phyloP scores from a whole-genome alignment of 2,113 vertebrate genomes.

The Tupaia chinensis region DNA sequence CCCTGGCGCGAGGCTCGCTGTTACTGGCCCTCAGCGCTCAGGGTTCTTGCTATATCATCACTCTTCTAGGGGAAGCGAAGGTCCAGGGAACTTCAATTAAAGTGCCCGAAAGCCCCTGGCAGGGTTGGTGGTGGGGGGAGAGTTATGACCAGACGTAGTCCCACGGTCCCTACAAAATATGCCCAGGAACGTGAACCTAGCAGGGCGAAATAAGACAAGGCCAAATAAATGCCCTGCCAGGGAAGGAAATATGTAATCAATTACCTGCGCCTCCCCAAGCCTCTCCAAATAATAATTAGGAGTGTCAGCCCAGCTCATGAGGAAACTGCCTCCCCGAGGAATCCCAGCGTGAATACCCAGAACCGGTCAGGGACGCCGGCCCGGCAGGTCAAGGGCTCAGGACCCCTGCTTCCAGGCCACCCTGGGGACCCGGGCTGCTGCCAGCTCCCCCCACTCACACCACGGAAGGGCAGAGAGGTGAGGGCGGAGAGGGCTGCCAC shows the following conservation, averaged over 20 bases:
- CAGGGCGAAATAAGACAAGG: not conserved
- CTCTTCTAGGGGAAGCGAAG: not conserved
- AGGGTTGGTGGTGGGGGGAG: not conserved
- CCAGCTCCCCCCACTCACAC: not conserved
- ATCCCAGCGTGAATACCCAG: fast-evolving
- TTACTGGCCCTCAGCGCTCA: not conserved
- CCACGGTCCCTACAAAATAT: not conserved
- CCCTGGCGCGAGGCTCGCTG: fast-evolving
- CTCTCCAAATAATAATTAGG: conserved; percentile 74
- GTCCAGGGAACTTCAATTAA: conserved; percentile 32
- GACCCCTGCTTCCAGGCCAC: fast-evolving
- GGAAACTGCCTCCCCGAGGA: not conserved
- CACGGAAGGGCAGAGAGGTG: fast-evolving
- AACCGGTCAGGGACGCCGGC: fast-evolving
- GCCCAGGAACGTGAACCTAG: not conserved
- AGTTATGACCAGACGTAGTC: not conserved
- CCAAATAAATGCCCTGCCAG: conserved; percentile 11
- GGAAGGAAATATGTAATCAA: conserved; percentile 74
- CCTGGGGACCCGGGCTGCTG: fast-evolving
- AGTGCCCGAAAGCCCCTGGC: not conserved
- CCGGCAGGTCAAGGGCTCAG: fast-evolving
- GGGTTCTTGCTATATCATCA: not conserved
- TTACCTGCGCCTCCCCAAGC: conserved; percentile 47
- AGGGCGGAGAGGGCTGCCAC: not conserved
- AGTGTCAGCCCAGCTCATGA: not conserved